These are phyloP conservation scores for Deilephila elpenor DNA, from an alignment of 2,888 invertebrate species.

Conservation along the genomic window DNA sequence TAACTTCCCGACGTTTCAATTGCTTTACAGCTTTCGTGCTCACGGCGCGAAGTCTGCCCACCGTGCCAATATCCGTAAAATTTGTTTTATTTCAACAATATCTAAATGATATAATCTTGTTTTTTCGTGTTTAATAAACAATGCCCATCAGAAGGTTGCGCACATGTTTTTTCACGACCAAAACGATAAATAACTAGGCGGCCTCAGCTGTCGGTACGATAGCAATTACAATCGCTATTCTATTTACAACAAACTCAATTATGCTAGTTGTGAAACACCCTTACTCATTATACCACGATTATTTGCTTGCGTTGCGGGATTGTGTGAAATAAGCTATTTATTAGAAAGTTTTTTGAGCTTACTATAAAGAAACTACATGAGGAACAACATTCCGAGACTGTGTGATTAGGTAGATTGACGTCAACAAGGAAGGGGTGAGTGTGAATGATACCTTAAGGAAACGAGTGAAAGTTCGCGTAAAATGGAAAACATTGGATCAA, in stretches of 20 bases:
- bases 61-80: too few relatives aligned
- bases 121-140: background rate
- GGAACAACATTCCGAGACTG: too few relatives aligned
- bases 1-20: too few relatives aligned
- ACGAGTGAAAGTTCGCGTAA: background rate
- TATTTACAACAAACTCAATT: conserved; percentile 18
- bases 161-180: conserved; percentile 17
- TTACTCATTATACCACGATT: conserved; percentile 16
- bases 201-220: conserved; percentile 8
- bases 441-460: too few relatives aligned
- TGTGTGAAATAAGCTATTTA: background rate
- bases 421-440: too few relatives aligned
- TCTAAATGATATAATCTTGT: too few relatives aligned
- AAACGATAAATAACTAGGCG: conserved; percentile 12
- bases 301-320: background rate
- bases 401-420: too few relatives aligned
- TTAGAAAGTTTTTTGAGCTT: background rate
- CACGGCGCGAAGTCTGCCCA: too few relatives aligned
- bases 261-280: conserved; percentile 23
- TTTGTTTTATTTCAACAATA: too few relatives aligned
- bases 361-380: too few relatives aligned
- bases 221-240: conserved; percentile 19
- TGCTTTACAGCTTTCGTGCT: too few relatives aligned
- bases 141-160: background rate
- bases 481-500: too few relatives aligned